Percentiles rank a stretch among this genome's conserved stretches.
These are phyloP conservation scores for Microcebus griseorufus DNA, from an alignment of 2,113 vertebrate genomes.

Conservation along the genomic window DNA sequence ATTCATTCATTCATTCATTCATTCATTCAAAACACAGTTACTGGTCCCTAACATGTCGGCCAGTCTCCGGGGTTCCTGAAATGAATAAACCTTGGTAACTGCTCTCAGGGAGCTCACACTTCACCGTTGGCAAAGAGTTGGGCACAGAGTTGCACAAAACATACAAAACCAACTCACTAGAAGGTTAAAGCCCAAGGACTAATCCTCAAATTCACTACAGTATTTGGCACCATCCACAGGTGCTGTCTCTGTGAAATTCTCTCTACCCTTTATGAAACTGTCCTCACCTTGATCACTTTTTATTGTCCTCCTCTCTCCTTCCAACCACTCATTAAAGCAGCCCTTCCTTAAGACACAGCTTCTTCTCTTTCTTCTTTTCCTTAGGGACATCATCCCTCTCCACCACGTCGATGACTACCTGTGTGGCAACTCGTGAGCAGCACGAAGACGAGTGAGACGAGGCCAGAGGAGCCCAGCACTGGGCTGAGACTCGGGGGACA, in stretches of 20 bases:
- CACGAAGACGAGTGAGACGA: not conserved
- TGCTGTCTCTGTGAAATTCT: not conserved
- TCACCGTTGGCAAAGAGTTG: not conserved
- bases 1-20: not conserved
- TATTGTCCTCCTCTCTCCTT: not conserved
- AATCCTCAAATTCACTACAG: not conserved
- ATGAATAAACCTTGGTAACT: not conserved
- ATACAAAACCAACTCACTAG: not conserved
- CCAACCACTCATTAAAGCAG: not conserved
- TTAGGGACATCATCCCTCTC: not conserved
- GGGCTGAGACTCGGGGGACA: not conserved
- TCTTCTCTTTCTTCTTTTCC: not conserved
- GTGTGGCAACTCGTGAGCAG: not conserved
- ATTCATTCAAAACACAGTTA: not conserved
- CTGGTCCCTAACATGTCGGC: not conserved
- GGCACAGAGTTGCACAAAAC: not conserved
- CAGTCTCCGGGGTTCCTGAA: not conserved
- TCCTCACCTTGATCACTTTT: not conserved
- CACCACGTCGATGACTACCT: not conserved
- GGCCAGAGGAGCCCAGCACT: not conserved
- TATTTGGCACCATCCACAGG: rapidly evolving
- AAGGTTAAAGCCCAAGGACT: not conserved
- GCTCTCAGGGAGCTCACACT: not conserved
- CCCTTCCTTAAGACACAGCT: not conserved
- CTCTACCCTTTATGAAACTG: not conserved